phyloP scores from a whole-genome alignment of 2,113 vertebrate genomes.

The Smithornis capensis region DNA sequence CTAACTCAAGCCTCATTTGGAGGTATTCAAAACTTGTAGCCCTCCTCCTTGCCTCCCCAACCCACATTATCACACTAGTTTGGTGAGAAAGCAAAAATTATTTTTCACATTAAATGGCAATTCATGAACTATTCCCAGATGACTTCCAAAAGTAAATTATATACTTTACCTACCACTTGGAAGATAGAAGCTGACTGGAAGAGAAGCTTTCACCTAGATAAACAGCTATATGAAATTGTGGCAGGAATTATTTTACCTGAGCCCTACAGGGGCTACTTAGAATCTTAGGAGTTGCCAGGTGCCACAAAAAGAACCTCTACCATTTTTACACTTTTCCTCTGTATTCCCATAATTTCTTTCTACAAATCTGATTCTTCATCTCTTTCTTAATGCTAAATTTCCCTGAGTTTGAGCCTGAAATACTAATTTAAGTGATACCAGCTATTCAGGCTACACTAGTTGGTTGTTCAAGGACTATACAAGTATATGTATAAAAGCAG shows the following conservation, averaged over 20 bases:
- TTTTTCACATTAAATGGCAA: background rate
- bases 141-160: background rate
- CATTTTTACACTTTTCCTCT: background rate
- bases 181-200: background rate
- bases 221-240: background rate
- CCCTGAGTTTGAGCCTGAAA: background rate
- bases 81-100: background rate
- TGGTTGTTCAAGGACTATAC: background rate
- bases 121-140: background rate
- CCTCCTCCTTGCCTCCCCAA: background rate
- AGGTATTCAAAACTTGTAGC: background rate
- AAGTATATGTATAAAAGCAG: background rate
- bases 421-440: background rate
- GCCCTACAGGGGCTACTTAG: background rate
- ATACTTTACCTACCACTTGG: background rate
- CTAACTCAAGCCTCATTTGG: background rate
- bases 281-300: fast-evolving
- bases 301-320: background rate
- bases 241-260: background rate
- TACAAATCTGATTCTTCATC: background rate
- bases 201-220: background rate
- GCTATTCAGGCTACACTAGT: background rate
- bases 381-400: background rate
- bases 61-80: background rate
- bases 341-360: background rate